Evolutionary conservation across 2,888 invertebrate genomes (phyloP).

Genomic region (Tenthredo distinguenda): DNA sequence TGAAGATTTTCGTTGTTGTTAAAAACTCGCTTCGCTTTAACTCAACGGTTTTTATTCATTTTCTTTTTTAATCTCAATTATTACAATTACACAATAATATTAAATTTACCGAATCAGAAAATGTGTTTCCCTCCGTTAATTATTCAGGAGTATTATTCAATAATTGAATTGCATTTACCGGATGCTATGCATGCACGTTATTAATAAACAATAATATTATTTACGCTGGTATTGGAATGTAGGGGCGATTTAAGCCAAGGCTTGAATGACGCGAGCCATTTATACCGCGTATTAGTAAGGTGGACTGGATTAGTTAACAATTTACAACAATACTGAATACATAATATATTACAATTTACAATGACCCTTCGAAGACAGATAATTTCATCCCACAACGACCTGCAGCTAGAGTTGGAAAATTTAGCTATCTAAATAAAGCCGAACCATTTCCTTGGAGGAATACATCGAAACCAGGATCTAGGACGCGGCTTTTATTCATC

Average conservation of each 20-base stretch:
- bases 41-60: constrained; percentile 10
- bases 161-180: constrained; percentile 56
- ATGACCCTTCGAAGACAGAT: constrained; percentile 50
- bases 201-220: background rate
- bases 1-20: constrained; percentile 1
- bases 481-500: constrained; percentile 44
- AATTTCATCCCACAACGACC: background rate
- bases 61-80: background rate
- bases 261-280: constrained; percentile 3
- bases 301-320: constrained; percentile 45
- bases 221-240: constrained; percentile 74
- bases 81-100: constrained; percentile 21
- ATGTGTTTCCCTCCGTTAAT: constrained; percentile 55
- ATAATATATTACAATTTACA: constrained; percentile 75
- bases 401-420: background rate
- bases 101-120: constrained; percentile 52
- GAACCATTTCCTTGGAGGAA: constrained; percentile 54
- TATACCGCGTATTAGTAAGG: background rate
- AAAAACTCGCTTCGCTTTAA: background rate
- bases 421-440: constrained; percentile 51
- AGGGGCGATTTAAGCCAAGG: constrained; percentile 58
- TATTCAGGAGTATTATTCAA: constrained; percentile 53
- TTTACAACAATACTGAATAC: constrained; percentile 74
- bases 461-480: constrained; percentile 55
- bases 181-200: background rate